Percentiles rank a stretch among this genome's conserved stretches.
These are phyloP conservation scores for Laodelphax striatellus DNA, from an alignment of 1,140 invertebrate genomes.

Conservation along the genomic window DNA sequence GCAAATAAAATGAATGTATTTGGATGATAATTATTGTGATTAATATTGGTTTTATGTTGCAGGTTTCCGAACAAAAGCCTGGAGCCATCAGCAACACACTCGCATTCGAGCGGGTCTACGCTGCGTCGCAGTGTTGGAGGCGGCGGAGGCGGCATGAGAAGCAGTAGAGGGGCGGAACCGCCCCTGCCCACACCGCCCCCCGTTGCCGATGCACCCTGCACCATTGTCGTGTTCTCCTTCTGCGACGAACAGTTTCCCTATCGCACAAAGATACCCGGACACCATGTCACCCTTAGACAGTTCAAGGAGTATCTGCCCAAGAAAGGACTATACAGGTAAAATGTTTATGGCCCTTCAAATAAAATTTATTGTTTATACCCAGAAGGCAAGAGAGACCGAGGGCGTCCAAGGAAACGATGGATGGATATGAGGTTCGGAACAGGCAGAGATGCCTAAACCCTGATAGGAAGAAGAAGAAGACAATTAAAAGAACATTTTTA, in stretches of 20 bases:
- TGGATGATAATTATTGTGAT: too few species aligned
- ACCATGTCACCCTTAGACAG: constrained; percentile 67
- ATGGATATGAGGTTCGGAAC: too few species aligned
- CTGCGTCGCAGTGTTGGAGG: constrained; percentile 3
- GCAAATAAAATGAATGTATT: too few species aligned
- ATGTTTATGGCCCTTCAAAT: too few species aligned
- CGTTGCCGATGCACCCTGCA: constrained; percentile 40
- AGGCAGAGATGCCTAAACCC: too few species aligned
- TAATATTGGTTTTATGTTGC: constrained; percentile 45
- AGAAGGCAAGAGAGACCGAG: too few species aligned
- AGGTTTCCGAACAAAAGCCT: too few species aligned
- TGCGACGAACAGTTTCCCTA: constrained; percentile 83
- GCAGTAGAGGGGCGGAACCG: not conserved
- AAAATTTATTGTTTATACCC: too few species aligned
- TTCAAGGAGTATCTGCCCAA: constrained; percentile 87
- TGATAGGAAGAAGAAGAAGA: too few species aligned
- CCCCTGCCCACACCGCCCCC: constrained; percentile 5
- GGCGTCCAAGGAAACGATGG: too few species aligned
- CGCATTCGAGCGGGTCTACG: constrained; percentile 17
- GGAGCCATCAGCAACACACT: too few species aligned
- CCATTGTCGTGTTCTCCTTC: constrained; percentile 70
- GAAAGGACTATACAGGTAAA: constrained; percentile 81
- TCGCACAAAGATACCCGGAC: constrained; percentile 71
- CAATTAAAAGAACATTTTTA: too few species aligned
- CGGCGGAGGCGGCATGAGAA: constrained; percentile 12